Base-by-base conservation (phyloP, 2,797 vertebrate genomes). In the Acipenser transmontanus region DNA sequence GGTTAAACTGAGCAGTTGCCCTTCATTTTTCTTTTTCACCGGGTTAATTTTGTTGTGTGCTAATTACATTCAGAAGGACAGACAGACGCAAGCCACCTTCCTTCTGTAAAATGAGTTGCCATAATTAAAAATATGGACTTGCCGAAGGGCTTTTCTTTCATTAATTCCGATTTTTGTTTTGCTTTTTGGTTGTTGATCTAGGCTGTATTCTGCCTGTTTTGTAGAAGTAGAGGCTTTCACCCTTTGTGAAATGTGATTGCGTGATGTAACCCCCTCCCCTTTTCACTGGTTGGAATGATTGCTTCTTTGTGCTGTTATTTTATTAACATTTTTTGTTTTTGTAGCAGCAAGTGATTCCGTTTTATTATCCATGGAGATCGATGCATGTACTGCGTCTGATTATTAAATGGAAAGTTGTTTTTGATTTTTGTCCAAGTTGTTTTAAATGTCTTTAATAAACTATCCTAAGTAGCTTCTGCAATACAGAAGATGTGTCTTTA, bases 381-480 rank as follows among this genome's bases (percentile, higher is more conserved):
- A 87, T 85, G 80, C 83, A 84, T 80, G 34, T 34, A 80, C 85
- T 78, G 74, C 82, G 84, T 86, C 78, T 75, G 77, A 76, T 71
- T 67, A 73, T 66, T 51, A 62, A 73, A 65, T 64, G 49, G 13
- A 12, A 66, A 0, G 76, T 76, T 20, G 72, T 73, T 76, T 71
- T 73, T 80, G 73, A 78, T 72, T 76, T 77, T 77, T 74, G 73
- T 77, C 84, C 78, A 70, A 77, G 88, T 86, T 87, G 83, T 93
- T 93, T 92, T 89, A 88, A 91, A 86, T 84, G 84, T 88, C 88
- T 89, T 87, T 80, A 82, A 84, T 75, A 51, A 78, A 84, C 88
- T 74, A 82, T 85, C 75, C 66, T 88, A 91, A 91, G 88, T 86
- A 84, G 80, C 82, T 88, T 87, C 89, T 77, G 84, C 75, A 75